A percentile compares a stretch with the other conserved stretches of the same genome.
These are phyloP conservation scores for Hepsetus odoe DNA, from an alignment of 2,113 vertebrate genomes.

Conservation along the genomic window DNA sequence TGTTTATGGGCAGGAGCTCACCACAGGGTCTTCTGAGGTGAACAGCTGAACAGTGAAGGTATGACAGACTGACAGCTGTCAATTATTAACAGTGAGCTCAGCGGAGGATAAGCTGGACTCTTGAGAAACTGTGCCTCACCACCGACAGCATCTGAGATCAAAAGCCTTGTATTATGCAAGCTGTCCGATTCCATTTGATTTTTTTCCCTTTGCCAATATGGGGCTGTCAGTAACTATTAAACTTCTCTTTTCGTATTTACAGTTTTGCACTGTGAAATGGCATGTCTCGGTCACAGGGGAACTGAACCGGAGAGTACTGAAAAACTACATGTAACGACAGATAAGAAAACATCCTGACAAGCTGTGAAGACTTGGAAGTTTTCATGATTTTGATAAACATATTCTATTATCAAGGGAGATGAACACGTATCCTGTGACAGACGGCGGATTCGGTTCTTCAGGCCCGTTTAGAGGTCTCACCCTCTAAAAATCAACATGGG, in stretches of 20 bases:
- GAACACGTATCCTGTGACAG: conserved; percentile 34
- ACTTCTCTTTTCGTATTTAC: conserved; percentile 72
- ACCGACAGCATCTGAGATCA: conserved; percentile 71
- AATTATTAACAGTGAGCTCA: conserved; percentile 69
- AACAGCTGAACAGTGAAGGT: conserved; percentile 55
- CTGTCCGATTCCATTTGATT: conserved; percentile 78
- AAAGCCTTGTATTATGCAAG: conserved; percentile 72
- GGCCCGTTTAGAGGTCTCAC: conserved; percentile 47
- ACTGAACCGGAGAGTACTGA: conserved; percentile 68
- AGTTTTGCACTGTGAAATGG: conserved; percentile 59
- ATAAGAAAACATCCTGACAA: conserved; percentile 62
- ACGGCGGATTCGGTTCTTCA: conserved; percentile 10
- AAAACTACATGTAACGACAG: conserved; percentile 57
- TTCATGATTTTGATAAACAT: conserved; percentile 55
- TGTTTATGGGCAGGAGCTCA: conserved; percentile 52
- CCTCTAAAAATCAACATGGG: conserved; percentile 37
- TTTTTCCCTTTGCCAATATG: conserved; percentile 69
- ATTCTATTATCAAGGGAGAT: conserved; percentile 49
- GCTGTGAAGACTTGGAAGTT: conserved; percentile 54
- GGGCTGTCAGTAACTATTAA: conserved; percentile 76
- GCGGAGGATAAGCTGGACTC: conserved; percentile 67
- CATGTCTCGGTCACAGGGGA: conserved; percentile 72
- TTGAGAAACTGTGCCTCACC: conserved; percentile 68
- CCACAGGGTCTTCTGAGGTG: conserved; percentile 60
- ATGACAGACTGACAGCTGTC: conserved; percentile 75